Evolutionary conservation across 2,113 vertebrate genomes (phyloP), one percentile per base, ranked within the genome.

Genomic region (Ivindomyrus marchei): DNA sequence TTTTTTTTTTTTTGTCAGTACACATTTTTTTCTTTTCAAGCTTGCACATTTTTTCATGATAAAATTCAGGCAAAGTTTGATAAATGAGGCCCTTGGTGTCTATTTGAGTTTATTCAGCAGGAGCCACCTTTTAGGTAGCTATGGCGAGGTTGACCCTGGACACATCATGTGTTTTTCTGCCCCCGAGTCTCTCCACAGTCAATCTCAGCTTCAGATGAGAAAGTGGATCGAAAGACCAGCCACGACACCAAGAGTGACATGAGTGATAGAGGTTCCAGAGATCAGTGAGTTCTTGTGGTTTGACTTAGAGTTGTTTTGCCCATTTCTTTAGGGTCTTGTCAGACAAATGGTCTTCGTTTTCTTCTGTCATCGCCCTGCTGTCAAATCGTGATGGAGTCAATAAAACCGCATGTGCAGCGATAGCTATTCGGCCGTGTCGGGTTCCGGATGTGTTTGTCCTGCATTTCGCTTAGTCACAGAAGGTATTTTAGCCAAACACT

Each of bases 401-500:
- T 42, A 53, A 56, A 87, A 53, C 50, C 49, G 5, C 85, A 36
- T 87, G 50, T 53, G 17, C 45, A 47, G 39, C 10, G 3, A 24
- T 6, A 17, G 27, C 15, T 15, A 19, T 53, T 87, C 17, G 50
- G 52, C 87, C 10, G 53, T 88, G 19, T 88, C 19, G 36, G 50
- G 13, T 19, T 56, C 49, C 17, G 15, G 85, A 36, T 17, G 31
- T 36, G 49, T 87, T 36, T 52, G 24, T 53, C 50, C 50, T 53
- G 50, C 50, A 17, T 17, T 87, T 53, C 7, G 7, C 13, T 87
- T 19, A 50, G 50, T 39, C 47, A 17, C 27, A 87, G 85, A 15
- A 85, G 8, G 0, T 50, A 53, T 87, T 92, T 83, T 80, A n/a
- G 47, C 52, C 84, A n/a, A 70, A 92, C 90, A 70, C 70, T 31